Base-by-base conservation (phyloP, 2,113 vertebrate species). In the Charina bottae region DNA sequence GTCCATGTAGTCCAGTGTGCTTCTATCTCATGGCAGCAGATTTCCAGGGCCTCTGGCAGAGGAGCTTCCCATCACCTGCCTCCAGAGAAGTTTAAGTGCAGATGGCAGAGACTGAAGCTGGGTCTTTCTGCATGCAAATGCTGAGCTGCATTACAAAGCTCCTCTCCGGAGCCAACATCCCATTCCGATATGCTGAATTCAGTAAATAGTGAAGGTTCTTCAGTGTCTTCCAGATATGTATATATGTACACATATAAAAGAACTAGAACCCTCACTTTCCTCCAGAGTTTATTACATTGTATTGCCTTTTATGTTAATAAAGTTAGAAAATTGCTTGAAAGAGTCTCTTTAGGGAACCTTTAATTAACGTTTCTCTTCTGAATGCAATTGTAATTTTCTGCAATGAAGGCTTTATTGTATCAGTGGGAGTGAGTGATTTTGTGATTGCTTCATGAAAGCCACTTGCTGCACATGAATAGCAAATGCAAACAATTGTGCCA, bases 371-470 rank as follows among this genome's bases (percentile, higher is more conserved):
- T 83, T 83, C 17, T 55, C 23, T 42, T 83, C 60, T 24, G 72
- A 53, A 58, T 90, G 13, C 12, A 3, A 17, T 59, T 62, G 19
- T 89, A 55, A 42, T 72, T 64, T 33, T 88, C 64, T 26, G 33
- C 26, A 1, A 42, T 83, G 0, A 0, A 28, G 0, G 84, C 92
- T 53, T 49, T 15, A 93, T 88, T 55, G 46, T 83, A 60, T 94
- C 87, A 72, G 33, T 93, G 87, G 26, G 93, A 92, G 88, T 23
- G 93, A 92, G 90, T 83, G 72, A 23, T 84, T 49, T 26, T 24
- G 4, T 84, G 83, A 49, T 26, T 84, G 37, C 49, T 84, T 49
- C 92, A 92, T 87, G 59, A 90, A 94, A 96, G 95, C 58, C 78
- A 78, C 62, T 87, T 72, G 1, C 83, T 21, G 7, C 24, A 54